Percentiles rank a stretch among this genome's conserved stretches.
phyloP scores from a whole-genome alignment of 2,113 vertebrate species.

The Helogale parvula region DNA sequence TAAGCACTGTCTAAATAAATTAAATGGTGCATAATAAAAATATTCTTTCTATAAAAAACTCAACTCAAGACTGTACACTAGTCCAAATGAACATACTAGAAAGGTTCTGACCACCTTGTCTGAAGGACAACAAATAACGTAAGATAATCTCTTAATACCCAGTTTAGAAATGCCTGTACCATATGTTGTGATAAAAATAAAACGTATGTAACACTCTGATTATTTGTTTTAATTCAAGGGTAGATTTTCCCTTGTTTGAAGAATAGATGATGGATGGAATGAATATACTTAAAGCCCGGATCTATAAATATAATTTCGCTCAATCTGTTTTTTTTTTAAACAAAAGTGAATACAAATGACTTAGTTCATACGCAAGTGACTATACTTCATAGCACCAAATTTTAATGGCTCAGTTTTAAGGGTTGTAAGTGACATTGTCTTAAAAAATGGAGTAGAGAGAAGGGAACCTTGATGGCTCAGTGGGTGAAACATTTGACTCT shows the following conservation, averaged over 20 bases:
- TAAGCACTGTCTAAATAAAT: conserved; percentile 40
- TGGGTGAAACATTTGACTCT: no score
- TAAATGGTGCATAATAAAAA: neutral
- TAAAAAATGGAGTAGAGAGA: neutral
- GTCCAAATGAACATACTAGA: neutral
- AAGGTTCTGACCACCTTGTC: neutral
- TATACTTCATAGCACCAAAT: neutral
- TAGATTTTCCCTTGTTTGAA: conserved; percentile 17
- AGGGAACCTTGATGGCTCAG: neutral
- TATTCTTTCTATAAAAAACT: neutral
- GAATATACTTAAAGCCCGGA: neutral
- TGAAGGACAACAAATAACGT: conserved; percentile 25
- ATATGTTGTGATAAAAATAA: conserved; percentile 63
- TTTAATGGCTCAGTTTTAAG: neutral
- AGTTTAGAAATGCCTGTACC: conserved; percentile 9
- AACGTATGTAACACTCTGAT: neutral
- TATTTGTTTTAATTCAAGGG: conserved; percentile 46
- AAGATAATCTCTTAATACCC: conserved; percentile 57
- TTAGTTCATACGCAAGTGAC: neutral
- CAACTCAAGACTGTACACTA: neutral
- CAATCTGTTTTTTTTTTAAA: neutral
- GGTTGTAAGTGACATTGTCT: neutral
- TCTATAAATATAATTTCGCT: conserved; percentile 43
- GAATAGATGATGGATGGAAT: neutral
- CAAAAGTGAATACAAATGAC: conserved; percentile 15